These are phyloP conservation scores for Ostrea edulis DNA, from an alignment of 1,140 invertebrate species.

Conservation along the genomic window DNA sequence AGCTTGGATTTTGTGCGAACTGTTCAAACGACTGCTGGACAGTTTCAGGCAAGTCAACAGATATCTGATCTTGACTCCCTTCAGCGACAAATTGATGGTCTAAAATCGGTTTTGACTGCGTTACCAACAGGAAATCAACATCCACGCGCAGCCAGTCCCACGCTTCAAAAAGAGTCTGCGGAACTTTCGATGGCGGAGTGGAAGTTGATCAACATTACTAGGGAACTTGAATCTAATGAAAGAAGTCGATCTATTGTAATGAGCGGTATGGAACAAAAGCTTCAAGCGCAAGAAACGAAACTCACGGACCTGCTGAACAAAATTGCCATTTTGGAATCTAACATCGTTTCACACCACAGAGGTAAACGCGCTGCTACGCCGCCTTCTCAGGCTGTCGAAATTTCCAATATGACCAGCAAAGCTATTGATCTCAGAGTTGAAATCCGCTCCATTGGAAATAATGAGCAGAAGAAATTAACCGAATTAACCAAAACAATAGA, in stretches of 20 bases:
- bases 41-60: background rate
- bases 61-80: background rate
- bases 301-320: background rate
- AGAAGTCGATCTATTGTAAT: slow-evolving; percentile 8
- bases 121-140: slow-evolving; percentile 1
- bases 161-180: background rate
- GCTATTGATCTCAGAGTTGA: slow-evolving; percentile 3
- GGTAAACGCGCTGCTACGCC: background rate
- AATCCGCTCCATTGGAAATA: background rate
- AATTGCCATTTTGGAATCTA: background rate
- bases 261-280: background rate
- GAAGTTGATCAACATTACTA: background rate
- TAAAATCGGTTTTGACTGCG: background rate
- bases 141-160: background rate
- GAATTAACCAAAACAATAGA: slow-evolving; percentile 6
- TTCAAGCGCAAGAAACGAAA: background rate
- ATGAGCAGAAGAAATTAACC: background rate
- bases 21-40: background rate
- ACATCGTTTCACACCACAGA: slow-evolving; percentile 12
- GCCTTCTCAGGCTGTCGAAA: background rate
- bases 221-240: background rate
- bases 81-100: background rate
- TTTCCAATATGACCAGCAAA: slow-evolving; percentile 5
- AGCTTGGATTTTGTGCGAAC: slow-evolving; percentile 4
- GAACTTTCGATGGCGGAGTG: background rate